Conservation (phyloP, 2,113 vertebrate species). For the Sinocyclocheilus maitianheensis region DNA sequence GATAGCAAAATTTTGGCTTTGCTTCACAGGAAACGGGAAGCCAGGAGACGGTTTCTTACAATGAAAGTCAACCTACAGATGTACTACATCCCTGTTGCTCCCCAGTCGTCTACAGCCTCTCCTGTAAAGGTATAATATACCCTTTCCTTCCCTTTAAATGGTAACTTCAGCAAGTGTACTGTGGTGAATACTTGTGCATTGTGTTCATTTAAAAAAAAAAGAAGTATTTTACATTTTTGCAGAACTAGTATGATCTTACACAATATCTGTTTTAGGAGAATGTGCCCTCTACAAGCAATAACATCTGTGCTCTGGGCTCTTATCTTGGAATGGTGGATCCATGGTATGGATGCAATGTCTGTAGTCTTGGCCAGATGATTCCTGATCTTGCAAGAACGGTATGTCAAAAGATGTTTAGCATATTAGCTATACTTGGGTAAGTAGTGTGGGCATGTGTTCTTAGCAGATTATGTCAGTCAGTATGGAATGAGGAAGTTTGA, state of each 20-base stretch:
- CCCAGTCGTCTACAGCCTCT: not conserved
- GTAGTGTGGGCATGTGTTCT: not conserved
- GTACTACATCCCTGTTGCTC: slow-evolving; percentile 86
- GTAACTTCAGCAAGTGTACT: not conserved
- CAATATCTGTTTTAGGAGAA: slow-evolving; percentile 57
- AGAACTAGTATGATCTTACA: not conserved
- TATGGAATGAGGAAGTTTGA: slow-evolving; percentile 14
- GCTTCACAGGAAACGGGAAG: slow-evolving; percentile 85
- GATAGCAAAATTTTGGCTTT: not conserved
- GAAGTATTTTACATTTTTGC: not conserved
- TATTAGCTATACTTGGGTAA: not conserved
- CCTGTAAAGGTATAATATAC: slow-evolving; percentile 64
- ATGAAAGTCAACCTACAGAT: slow-evolving; percentile 86
- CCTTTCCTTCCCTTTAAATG: not conserved
- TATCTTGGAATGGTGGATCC: slow-evolving; percentile 88
- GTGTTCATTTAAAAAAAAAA: not conserved
- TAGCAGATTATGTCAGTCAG: not conserved
- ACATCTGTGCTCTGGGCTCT: slow-evolving; percentile 74
- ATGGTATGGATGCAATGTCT: slow-evolving; percentile 89
- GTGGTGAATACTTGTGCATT: not conserved
- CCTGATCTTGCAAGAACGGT: slow-evolving; percentile 88
- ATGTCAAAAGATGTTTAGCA: slow-evolving; percentile 48
- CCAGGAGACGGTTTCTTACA: slow-evolving; percentile 82
- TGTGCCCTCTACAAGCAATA: slow-evolving; percentile 41
- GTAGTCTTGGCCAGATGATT: slow-evolving; percentile 82